Evolutionary conservation across 2,888 invertebrate species (phyloP).

Genomic region (Limnephilus auricula): DNA sequence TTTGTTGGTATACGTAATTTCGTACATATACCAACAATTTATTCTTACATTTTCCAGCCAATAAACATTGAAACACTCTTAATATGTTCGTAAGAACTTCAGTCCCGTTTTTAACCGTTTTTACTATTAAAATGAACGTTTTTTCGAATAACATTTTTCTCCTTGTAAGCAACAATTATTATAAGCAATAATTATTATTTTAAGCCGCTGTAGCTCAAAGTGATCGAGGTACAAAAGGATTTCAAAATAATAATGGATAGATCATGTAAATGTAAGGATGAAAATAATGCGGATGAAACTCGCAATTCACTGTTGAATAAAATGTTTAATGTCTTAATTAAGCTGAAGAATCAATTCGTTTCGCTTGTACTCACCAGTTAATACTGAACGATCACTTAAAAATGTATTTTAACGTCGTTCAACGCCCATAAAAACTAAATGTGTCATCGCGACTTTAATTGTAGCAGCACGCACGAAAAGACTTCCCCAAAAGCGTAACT

Average conservation of each 20-base stretch:
- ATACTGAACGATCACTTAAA: neutral
- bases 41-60: no score
- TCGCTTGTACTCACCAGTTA: neutral
- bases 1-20: no score
- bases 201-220: no score
- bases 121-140: no score
- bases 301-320: neutral
- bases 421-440: conserved; percentile 56
- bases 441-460: conserved; percentile 62
- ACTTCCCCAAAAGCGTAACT: conserved; percentile 8
- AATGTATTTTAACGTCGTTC: neutral
- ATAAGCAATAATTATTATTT: no score
- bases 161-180: no score
- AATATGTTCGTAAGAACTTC: no score
- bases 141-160: no score
- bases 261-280: neutral
- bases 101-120: no score
- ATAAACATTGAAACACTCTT: no score
- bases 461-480: neutral
- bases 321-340: neutral
- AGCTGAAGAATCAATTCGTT: neutral
- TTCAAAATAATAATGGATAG: neutral
- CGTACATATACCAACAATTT: no score
- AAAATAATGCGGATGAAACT: neutral
- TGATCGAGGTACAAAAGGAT: neutral